phyloP scores from a whole-genome alignment of 1,140 invertebrate species.

The Camponotus pennsylvanicus region DNA sequence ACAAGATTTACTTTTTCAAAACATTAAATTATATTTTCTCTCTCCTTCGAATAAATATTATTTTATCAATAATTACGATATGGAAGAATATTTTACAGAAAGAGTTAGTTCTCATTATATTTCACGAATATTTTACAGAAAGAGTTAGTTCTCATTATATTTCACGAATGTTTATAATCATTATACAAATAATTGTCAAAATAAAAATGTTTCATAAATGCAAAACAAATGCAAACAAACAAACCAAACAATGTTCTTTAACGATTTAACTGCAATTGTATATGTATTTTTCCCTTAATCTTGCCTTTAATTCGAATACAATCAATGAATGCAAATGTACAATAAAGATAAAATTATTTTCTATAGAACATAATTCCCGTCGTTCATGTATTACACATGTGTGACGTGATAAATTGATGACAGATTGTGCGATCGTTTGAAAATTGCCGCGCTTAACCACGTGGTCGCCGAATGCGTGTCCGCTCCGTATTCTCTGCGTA shows the following conservation, averaged over 20 bases:
- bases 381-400: too few relatives aligned
- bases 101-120: neutral
- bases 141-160: neutral
- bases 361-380: too few relatives aligned
- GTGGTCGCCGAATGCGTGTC: constrained; percentile 30
- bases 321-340: too few relatives aligned
- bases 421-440: neutral
- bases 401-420: too few relatives aligned
- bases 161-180: constrained; percentile 7
- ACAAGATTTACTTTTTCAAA: neutral
- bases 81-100: neutral
- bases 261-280: too few relatives aligned
- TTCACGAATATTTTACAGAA: neutral
- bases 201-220: too few relatives aligned
- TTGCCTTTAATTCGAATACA: too few relatives aligned
- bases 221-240: too few relatives aligned
- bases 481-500: constrained; percentile 26
- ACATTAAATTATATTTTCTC: constrained; percentile 6
- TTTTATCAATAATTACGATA: neutral
- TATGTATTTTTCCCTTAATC: too few relatives aligned
- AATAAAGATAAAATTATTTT: too few relatives aligned
- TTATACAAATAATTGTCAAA: neutral
- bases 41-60: neutral
- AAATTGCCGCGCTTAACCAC: constrained; percentile 31
- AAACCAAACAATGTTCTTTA: too few relatives aligned